phyloP scores from a whole-genome alignment of 2,797 vertebrate species.

The Xiphophorus birchmanni region DNA sequence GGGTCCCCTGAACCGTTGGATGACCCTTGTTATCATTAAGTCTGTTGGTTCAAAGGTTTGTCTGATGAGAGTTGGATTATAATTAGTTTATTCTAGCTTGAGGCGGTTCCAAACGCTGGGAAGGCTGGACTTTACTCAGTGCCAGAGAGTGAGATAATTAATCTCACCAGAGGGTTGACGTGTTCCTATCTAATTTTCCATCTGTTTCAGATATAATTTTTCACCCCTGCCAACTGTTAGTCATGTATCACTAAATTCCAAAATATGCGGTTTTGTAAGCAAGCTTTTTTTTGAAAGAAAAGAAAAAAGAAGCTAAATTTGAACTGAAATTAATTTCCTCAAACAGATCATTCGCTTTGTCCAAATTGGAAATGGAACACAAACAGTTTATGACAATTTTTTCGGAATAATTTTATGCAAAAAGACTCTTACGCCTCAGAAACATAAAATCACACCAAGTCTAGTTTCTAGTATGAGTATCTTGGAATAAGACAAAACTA shows the following conservation, averaged over 20 bases:
- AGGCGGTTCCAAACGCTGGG: conserved; percentile 32
- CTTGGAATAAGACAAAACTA: no score
- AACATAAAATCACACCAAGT: no score
- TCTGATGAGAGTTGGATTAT: conserved; percentile 51
- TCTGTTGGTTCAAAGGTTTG: conserved; percentile 48
- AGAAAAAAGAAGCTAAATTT: neutral
- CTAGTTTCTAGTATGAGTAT: no score
- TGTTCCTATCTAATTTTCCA: conserved; percentile 26
- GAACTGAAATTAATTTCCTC: neutral
- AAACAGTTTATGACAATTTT: neutral
- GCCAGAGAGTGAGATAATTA: conserved; percentile 37
- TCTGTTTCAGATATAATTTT: conserved; percentile 21
- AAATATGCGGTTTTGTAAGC: conserved; percentile 8
- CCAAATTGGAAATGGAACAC: neutral
- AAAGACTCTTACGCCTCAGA: neutral
- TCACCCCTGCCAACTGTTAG: neutral
- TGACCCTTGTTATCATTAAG: conserved; percentile 42
- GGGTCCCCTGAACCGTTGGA: conserved; percentile 33
- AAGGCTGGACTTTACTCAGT: conserved; percentile 44
- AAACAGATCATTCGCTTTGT: neutral
- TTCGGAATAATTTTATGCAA: neutral
- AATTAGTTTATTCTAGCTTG: conserved; percentile 56
- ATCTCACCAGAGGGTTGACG: conserved; percentile 43
- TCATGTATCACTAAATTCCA: neutral
- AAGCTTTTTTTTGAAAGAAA: neutral